These are phyloP conservation scores for Acanthisitta chloris DNA, from an alignment of 2,113 vertebrate species.

Conservation along the genomic window DNA sequence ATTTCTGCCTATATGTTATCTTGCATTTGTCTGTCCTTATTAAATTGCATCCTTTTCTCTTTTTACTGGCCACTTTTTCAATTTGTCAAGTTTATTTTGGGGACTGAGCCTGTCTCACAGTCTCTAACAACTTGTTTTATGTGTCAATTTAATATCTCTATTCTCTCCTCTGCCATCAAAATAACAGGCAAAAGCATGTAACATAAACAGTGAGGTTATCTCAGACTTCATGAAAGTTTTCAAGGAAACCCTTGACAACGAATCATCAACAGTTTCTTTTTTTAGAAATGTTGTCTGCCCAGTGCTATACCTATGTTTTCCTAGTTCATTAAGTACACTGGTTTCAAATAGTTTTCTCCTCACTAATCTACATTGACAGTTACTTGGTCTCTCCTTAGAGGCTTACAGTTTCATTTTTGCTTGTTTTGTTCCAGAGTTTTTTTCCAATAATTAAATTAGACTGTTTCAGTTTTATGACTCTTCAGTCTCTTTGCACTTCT, in stretches of 20 bases:
- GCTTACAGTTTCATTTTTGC: background rate
- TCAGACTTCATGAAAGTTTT: background rate
- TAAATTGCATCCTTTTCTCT: background rate
- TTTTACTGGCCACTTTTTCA: background rate
- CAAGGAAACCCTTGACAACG: fast-evolving
- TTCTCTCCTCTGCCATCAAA: background rate
- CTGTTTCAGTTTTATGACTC: fast-evolving
- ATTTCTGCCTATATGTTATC: background rate
- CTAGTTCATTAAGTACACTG: background rate
- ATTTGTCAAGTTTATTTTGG: background rate
- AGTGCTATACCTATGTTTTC: background rate
- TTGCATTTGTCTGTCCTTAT: background rate
- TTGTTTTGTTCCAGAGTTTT: background rate
- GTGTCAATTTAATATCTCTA: background rate
- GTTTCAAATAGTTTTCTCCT: background rate
- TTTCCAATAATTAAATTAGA: background rate
- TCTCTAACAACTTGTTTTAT: background rate
- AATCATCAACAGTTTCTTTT: background rate
- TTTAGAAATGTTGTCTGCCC: background rate
- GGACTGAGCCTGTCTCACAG: background rate
- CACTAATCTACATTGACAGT: background rate
- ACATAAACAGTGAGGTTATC: background rate
- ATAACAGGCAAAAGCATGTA: background rate
- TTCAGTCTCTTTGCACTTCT: background rate
- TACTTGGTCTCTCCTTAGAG: background rate